Conservation (phyloP, 1,140 invertebrate species). For the Steinernema khuongi region DNA sequence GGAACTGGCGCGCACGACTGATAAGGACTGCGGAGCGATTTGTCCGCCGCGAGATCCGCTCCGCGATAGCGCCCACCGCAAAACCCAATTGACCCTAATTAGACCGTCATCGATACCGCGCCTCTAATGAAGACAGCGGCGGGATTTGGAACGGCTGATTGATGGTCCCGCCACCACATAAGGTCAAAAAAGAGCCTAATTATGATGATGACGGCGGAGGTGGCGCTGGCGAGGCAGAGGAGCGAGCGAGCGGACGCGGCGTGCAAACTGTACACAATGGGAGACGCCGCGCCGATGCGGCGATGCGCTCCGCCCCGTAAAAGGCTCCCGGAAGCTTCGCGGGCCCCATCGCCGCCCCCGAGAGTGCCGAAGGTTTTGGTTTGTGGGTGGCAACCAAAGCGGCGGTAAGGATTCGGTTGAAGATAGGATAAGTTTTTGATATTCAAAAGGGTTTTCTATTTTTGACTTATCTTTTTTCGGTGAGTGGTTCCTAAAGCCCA, state of each 20-base stretch:
- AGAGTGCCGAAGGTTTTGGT: neutral
- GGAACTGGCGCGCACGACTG: no score
- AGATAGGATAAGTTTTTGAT: no score
- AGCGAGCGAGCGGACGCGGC: slow-evolving; percentile 3
- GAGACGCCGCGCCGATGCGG: neutral
- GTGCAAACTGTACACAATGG: slow-evolving; percentile 11
- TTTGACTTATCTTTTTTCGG: no score
- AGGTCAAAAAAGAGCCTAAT: slow-evolving; percentile 1
- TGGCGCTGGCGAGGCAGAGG: neutral
- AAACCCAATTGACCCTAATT: slow-evolving; percentile 7
- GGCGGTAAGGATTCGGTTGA: no score
- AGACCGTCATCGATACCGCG: neutral
- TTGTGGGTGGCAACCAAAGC: no score
- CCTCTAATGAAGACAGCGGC: neutral
- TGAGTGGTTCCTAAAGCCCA: no score
- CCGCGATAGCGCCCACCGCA: slow-evolving; percentile 6
- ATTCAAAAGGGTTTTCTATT: no score
- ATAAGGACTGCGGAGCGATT: neutral
- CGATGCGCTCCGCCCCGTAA: slow-evolving; percentile 11
- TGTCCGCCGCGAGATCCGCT: neutral
- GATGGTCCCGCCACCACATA: neutral
- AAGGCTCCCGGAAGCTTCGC: neutral
- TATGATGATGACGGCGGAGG: neutral
- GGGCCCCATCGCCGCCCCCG: neutral
- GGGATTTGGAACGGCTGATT: slow-evolving; percentile 15